Evolutionary conservation across 2,113 vertebrate species (phyloP).

Genomic region (Globicephala melas): DNA sequence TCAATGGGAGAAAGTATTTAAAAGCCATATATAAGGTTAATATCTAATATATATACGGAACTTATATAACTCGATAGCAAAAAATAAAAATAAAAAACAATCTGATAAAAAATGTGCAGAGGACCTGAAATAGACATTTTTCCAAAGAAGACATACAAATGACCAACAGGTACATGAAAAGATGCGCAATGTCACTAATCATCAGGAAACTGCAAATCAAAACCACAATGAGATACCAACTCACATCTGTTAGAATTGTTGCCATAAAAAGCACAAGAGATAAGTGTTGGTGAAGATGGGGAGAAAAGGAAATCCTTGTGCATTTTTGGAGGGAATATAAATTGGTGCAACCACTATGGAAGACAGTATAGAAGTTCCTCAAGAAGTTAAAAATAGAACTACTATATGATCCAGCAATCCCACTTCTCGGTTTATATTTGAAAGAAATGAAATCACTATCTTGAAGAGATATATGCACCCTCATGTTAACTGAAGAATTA

Average conservation of each 20-base stretch:
- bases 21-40: background rate
- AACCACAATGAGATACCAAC: background rate
- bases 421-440: background rate
- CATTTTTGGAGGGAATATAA: background rate
- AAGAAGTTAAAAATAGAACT: background rate
- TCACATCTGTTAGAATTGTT: background rate
- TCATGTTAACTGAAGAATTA: background rate
- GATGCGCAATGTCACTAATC: background rate
- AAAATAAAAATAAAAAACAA: background rate
- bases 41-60: background rate
- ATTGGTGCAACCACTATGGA: background rate
- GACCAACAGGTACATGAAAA: background rate
- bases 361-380: background rate
- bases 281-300: background rate
- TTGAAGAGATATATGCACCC: background rate
- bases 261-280: background rate
- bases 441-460: background rate
- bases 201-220: background rate
- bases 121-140: background rate
- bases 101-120: background rate
- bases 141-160: background rate
- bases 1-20: background rate
- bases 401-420: background rate
- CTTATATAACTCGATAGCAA: background rate
- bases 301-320: background rate